phyloP scores from a whole-genome alignment of 2,888 invertebrate species.

The Labia minor region DNA sequence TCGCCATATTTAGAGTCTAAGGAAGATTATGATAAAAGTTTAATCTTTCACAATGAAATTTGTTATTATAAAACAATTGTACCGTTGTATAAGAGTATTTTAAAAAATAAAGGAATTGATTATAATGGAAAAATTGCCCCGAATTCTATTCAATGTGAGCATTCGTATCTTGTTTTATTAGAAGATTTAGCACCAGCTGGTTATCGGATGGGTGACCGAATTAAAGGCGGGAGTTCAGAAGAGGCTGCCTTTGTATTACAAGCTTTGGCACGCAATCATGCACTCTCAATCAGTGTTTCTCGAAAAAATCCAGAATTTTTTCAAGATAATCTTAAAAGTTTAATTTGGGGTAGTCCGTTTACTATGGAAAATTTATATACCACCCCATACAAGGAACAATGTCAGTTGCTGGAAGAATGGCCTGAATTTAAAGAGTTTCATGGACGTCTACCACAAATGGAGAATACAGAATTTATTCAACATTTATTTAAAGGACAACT shows the following conservation, averaged over 20 bases:
- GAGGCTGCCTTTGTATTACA: conserved; percentile 18
- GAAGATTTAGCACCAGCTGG: conserved; percentile 21
- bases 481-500: not conserved
- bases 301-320: not conserved
- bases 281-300: conserved; percentile 20
- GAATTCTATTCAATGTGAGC: not conserved
- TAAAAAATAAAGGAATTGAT: not conserved
- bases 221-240: conserved; percentile 19
- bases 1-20: no score
- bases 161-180: conserved; percentile 15
- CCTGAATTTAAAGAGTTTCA: conserved; percentile 16
- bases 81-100: not conserved
- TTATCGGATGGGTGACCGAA: conserved; percentile 19
- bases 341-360: no score
- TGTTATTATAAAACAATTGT: not conserved
- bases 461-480: not conserved
- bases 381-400: not conserved
- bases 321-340: not conserved
- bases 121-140: not conserved
- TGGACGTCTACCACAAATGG: not conserved
- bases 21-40: no score
- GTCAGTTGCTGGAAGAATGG: not conserved
- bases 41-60: not conserved
- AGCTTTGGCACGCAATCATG: conserved; percentile 23
- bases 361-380: not conserved